phyloP scores from a whole-genome alignment of 1,140 invertebrate species.

The Micrasema longulum region DNA sequence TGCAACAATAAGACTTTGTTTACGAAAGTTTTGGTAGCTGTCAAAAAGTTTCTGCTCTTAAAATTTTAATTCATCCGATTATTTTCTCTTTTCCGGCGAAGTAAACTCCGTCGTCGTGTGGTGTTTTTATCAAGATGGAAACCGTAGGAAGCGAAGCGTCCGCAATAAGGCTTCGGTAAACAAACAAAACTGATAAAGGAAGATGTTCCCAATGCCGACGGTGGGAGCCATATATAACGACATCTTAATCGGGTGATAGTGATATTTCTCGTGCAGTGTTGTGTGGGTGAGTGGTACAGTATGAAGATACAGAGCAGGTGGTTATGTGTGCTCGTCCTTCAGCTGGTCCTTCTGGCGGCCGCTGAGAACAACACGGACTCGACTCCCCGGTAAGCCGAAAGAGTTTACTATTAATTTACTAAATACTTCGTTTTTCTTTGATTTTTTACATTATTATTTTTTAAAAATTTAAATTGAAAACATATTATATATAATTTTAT shows the following conservation, averaged over 20 bases:
- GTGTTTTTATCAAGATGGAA: conserved; percentile 28
- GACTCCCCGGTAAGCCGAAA: neutral
- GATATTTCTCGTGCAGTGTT: conserved; percentile 35
- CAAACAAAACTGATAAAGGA: conserved; percentile 26
- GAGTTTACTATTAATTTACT: too few relatives aligned
- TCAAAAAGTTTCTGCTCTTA: too few relatives aligned
- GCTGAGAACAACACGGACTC: conserved; percentile 8
- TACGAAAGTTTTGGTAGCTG: neutral
- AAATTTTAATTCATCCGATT: neutral
- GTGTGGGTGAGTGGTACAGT: conserved; percentile 25
- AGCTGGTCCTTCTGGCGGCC: conserved; percentile 9
- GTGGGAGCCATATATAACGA: conserved; percentile 31
- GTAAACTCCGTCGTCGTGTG: neutral
- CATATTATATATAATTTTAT: too few relatives aligned
- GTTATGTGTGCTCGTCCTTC: conserved; percentile 15
- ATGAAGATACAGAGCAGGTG: conserved; percentile 14
- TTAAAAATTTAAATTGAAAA: too few relatives aligned
- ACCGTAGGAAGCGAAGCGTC: conserved; percentile 15
- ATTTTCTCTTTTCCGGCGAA: neutral
- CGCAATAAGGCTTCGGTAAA: conserved; percentile 24
- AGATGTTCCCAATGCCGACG: conserved; percentile 16
- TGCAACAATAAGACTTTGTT: conserved; percentile 13
- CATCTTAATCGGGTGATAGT: conserved; percentile 14
- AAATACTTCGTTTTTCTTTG: too few relatives aligned
- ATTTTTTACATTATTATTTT: neutral